Evolutionary conservation across 2,113 vertebrate species (phyloP), one percentile per base, ranked within the genome.

Genomic region (Thomomys bottae): DNA sequence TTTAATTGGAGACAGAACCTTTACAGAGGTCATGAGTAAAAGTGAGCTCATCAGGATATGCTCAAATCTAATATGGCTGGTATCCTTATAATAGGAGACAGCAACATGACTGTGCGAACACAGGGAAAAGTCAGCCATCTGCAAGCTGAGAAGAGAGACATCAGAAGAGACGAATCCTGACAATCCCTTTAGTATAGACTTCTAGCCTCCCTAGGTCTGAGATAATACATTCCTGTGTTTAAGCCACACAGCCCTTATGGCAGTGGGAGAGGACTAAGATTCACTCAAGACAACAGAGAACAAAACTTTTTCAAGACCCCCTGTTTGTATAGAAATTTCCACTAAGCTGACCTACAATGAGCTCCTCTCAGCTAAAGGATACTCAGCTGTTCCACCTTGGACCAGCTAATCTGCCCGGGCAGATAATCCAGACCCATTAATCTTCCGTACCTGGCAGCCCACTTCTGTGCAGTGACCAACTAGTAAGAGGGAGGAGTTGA

Each of bases 391-490:
- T 78, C 64, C 70, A 85, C 12, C 26, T 15, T 68, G 83, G 89
- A 45, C 64, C 79, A 68, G 36, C 45, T 85, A 88, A 94, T 96
- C 95, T 96, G 95, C 95, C 86, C 88, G 1, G 0, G 94, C 93
- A 96, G 97, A 95, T 98, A 98, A 98, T 97, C 98, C 98, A 98
- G 96, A 96, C 97, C 96, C 95, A 77, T 96, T 98, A 97, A 97
- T 96, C 97, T 97, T 96, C 91, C 87, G 97, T 96, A 98, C 98
- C 97, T 97, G 98, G 97, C 87, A 97, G 98, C 96, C 94, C 61
- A 86, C 96, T 97, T 96, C 96, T 96, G 96, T 94, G 84, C 96
- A 96, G 40, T 77, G 93, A 97, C 96, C 96, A 97, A 97, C 89
- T 95, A 97, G 96, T 96, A 97, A 97, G 96, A 97, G 96, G 96